Percentiles rank a stretch among this genome's conserved stretches.
phyloP scores from a whole-genome alignment of 2,113 vertebrate species.

The Pangasianodon hypophthalmus region DNA sequence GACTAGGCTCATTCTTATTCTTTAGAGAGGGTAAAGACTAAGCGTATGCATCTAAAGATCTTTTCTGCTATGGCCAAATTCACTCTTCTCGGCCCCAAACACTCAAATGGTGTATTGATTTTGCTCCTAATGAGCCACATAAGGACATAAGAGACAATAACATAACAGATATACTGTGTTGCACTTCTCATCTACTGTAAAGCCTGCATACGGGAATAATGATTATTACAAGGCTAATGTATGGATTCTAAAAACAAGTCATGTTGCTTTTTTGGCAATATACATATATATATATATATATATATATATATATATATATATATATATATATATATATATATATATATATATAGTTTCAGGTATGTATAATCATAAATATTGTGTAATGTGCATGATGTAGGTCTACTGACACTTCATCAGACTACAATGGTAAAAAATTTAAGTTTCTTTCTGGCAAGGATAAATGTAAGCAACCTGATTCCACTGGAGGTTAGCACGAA shows the following conservation, averaged over 20 bases:
- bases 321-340: too few species aligned
- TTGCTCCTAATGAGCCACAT: constrained; percentile 1
- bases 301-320: too few species aligned
- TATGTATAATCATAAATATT: not conserved
- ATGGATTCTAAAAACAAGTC: constrained; percentile 3
- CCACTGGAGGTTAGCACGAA: not conserved
- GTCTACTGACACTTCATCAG: not conserved
- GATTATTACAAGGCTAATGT: not conserved
- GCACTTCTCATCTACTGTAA: not conserved
- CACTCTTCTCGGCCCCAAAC: constrained; percentile 1
- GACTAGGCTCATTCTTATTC: not conserved
- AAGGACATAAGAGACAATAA: not conserved
- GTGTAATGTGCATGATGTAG: not conserved
- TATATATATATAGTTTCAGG: too few species aligned
- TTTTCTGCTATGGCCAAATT: constrained; percentile 4
- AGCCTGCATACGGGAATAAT: not conserved
- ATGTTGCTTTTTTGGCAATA: not conserved
- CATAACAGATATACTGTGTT: not conserved
- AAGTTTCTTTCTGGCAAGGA: not conserved
- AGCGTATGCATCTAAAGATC: not conserved
- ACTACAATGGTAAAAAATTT: not conserved
- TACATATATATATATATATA: too few species aligned
- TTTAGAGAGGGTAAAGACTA: not conserved
- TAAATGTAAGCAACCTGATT: not conserved
- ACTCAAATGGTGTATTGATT: not conserved